phyloP scores from a whole-genome alignment of 2,888 invertebrate genomes.

The Tortrix viridana region DNA sequence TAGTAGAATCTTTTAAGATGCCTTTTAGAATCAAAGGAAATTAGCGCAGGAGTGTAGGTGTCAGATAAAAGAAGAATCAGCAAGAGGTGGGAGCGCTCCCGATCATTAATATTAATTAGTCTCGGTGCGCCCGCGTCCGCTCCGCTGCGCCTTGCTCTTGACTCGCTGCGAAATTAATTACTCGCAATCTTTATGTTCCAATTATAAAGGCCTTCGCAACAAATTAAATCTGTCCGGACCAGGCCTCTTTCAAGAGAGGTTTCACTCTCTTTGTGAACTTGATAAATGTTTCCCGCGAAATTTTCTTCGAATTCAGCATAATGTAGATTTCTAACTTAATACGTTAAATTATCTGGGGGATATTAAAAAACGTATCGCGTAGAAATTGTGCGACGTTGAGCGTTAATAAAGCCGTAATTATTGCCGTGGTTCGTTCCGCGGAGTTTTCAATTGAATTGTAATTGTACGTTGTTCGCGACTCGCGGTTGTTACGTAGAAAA shows the following conservation, averaged over 20 bases:
- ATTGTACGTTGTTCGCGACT: conserved; percentile 74
- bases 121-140: conserved; percentile 67
- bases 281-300: conserved; percentile 81
- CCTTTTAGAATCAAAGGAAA: conserved; percentile 52
- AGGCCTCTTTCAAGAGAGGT: conserved; percentile 83
- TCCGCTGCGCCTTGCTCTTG: conserved; percentile 82
- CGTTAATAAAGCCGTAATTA: conserved; percentile 61
- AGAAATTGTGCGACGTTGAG: conserved; percentile 28
- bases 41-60: conserved; percentile 57
- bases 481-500: conserved; percentile 61
- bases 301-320: conserved; percentile 75
- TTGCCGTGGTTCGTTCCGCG: conserved; percentile 56
- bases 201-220: conserved; percentile 85
- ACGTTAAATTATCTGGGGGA: conserved; percentile 68
- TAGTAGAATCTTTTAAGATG: conserved; percentile 43
- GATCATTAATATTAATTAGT: conserved; percentile 84
- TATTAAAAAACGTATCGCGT: conserved; percentile 56
- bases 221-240: conserved; percentile 84
- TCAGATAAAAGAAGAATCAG: conserved; percentile 63
- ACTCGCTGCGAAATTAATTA: conserved; percentile 84
- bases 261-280: conserved; percentile 83
- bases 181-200: conserved; percentile 85
- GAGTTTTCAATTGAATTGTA: conserved; percentile 60
- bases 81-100: conserved; percentile 59
- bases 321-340: conserved; percentile 73